Evolutionary conservation across 2,797 vertebrate species (phyloP), one percentile per base, ranked within the genome.

Genomic region (Sebastes itinus): DNA sequence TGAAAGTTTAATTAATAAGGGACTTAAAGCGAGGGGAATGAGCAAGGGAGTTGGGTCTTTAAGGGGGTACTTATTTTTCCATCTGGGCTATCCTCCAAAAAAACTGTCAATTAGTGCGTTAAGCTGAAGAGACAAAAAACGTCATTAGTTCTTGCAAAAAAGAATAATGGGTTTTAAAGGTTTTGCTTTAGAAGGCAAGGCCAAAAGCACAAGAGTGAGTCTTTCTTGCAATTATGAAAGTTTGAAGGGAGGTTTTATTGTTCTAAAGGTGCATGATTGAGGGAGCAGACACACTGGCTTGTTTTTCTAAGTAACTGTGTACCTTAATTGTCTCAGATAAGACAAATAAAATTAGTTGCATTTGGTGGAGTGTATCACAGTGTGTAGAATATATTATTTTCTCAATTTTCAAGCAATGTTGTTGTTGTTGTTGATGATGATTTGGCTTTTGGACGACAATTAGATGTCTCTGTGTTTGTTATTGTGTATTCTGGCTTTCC

Each of bases 1-100:
- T 94, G 94, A 95, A 95, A 95, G 95, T 96, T 96, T 96, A 96
- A 96, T 96, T 96, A 96, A 96, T 96, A 96, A 95, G 94, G 93
- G 93, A 95, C 94, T 95, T 96, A 95, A 96, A 95, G 94, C 92
- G 83, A 89, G 72, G 83, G 89, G 91, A 94, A 95, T 94, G 94
- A 94, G 90, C 94, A 92, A 92, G 93, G 94, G 94, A 96, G 92
- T 93, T 93, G 89, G 92, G 94, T 95, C 94, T 96, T 96, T 95
- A 96, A 96, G 94, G 94, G 93, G 92, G 90, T 93, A 95, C 94
- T 95, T 95, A 96, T 95, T 96, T 96, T 96, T 96, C 94, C 95
- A 94, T 96, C 94, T 96, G 94, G 94, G 93, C 95, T 96, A 94
- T 96, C 90, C 95, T 96, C 93, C 93, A 95, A 96, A 96, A 96